Evolutionary conservation across 2,113 vertebrate species (phyloP).

Genomic region (Noctilio leporinus): DNA sequence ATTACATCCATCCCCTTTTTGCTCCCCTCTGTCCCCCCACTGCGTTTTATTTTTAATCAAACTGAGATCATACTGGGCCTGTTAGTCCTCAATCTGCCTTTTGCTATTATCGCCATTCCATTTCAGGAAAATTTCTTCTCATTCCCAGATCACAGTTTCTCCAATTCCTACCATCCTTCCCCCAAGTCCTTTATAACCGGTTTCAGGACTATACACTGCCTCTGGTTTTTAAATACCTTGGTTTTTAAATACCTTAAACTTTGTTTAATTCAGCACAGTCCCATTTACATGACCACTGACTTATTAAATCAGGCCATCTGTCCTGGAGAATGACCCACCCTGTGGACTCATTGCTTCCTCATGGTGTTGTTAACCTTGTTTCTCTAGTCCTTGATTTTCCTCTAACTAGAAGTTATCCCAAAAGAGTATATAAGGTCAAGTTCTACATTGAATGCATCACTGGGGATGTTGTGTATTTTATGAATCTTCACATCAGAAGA

Average conservation of each 20-base stretch:
- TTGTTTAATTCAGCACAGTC: background rate
- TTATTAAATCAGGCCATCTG: background rate
- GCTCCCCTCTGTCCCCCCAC: too few relatives aligned
- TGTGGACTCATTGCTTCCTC: background rate
- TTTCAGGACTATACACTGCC: background rate
- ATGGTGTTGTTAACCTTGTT: background rate
- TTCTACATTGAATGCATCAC: background rate
- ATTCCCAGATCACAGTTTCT: background rate
- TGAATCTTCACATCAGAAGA: background rate
- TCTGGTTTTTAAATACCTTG: background rate
- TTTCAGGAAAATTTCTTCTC: background rate
- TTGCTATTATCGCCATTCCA: background rate
- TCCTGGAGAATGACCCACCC: background rate
- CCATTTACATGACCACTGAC: background rate
- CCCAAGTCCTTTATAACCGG: background rate
- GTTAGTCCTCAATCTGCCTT: background rate
- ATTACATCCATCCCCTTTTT: too few relatives aligned
- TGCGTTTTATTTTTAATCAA: background rate
- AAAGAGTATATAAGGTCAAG: background rate
- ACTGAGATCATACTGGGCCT: background rate
- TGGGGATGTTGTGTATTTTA: background rate
- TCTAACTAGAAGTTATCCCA: background rate
- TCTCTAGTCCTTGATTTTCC: background rate
- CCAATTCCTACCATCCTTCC: background rate
- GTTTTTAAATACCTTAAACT: background rate